Conservation (phyloP, 2,888 invertebrate species). For the Taenaris catops region DNA sequence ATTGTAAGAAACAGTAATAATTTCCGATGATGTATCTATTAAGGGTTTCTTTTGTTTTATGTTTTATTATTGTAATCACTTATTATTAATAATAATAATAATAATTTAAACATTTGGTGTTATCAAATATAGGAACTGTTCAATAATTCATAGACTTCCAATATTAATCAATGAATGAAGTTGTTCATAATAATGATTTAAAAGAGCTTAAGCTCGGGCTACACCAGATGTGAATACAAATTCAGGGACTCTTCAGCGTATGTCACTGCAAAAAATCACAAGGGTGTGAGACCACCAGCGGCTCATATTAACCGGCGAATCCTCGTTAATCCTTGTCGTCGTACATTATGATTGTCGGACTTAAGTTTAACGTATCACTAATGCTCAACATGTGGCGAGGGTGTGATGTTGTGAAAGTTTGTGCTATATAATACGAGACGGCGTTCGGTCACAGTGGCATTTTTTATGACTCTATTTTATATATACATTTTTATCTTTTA, state of each 20-base stretch:
- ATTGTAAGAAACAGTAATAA: no score
- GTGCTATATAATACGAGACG: constrained; percentile 7
- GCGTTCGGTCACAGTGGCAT: constrained; percentile 7
- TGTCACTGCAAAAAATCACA: constrained; percentile 51
- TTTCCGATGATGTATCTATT: no score
- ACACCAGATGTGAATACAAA: constrained; percentile 45
- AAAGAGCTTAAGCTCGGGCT: constrained; percentile 14
- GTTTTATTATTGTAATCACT: no score
- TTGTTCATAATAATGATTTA: constrained; percentile 10
- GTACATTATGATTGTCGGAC: constrained; percentile 72
- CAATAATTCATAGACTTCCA: no score
- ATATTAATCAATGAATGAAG: no score
- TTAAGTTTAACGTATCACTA: constrained; percentile 56
- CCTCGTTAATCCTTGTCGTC: constrained; percentile 60
- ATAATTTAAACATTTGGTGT: no score
- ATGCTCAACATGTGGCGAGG: constrained; percentile 65
- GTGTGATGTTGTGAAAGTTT: constrained; percentile 13
- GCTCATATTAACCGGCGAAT: constrained; percentile 47
- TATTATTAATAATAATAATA: no score
- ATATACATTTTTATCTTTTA: no score
- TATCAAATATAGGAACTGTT: no score
- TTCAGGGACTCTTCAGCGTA: constrained; percentile 43
- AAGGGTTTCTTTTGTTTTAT: no score
- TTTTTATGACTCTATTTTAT: no score
- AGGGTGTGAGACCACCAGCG: constrained; percentile 65